These are phyloP conservation scores for Lethenteron reissneri DNA, from an alignment of 2,113 vertebrate genomes.

Conservation along the genomic window DNA sequence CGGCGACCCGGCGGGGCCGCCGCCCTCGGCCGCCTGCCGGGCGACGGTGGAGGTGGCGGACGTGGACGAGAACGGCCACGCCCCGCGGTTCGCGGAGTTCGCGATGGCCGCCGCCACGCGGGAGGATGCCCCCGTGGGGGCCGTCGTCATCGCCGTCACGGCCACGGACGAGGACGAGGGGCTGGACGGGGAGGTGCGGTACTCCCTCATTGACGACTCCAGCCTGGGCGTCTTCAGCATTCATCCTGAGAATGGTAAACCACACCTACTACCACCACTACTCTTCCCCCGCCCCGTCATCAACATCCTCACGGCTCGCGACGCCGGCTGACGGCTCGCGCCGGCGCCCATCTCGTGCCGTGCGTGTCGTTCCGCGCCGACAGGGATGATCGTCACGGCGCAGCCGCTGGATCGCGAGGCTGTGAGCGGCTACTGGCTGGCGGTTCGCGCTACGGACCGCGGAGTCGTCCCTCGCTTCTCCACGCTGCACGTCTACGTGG, in stretches of 20 bases:
- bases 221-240: conserved; percentile 77
- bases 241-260: conserved; percentile 76
- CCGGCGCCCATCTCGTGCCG: too few relatives aligned
- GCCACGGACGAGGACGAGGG: conserved; percentile 62
- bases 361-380: too few relatives aligned
- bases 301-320: too few relatives aligned
- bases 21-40: conserved; percentile 67
- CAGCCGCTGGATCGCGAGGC: conserved; percentile 77
- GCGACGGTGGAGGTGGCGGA: conserved; percentile 87
- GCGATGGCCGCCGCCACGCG: conserved; percentile 52
- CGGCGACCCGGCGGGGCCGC: conserved; percentile 56
- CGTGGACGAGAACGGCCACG: conserved; percentile 80
- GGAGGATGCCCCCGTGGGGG: conserved; percentile 63
- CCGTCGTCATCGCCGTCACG: conserved; percentile 54
- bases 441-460: conserved; percentile 66
- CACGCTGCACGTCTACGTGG: conserved; percentile 62
- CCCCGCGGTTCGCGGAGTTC: conserved; percentile 68
- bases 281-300: too few relatives aligned
- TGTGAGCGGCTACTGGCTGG: conserved; percentile 71
- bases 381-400: conserved; percentile 71
- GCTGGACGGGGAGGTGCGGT: conserved; percentile 75
- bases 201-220: conserved; percentile 74
- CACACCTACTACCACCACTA: too few relatives aligned
- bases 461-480: conserved; percentile 69
- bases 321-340: too few relatives aligned